Base-by-base conservation (phyloP, 2,888 invertebrate genomes). In the Trichacis sp. region DNA sequence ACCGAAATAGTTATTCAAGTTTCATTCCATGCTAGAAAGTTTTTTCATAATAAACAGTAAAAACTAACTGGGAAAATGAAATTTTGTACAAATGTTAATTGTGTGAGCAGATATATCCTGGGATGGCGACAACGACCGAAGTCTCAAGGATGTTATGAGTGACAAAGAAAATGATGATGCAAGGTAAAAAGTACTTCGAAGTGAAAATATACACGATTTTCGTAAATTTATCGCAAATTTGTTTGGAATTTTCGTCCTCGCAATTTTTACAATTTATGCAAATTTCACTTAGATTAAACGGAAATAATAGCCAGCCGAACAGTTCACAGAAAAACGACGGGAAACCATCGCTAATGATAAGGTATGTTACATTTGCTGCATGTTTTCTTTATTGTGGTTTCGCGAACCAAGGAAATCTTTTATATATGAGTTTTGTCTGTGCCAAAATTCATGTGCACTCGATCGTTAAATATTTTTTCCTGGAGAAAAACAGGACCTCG, bases 271-370 rank as follows among this genome's bases (percentile, higher is more conserved):
- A 73, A 72, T 59, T 69, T 59, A 49, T 75, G 60, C 76, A 69
- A 71, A 74, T 79, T 77, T 80, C 75, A 67, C n/a, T 60, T 81
- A 82, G 82, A 81, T 81, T 77, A 70, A 81, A 80, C 73, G 82
- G 77, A 73, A 79, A 73, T 79, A 64, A 76, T 76, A 79, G 72
- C 77, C 77, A 76, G 74, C 76, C 73, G 74, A 80, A 81, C 69
- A 70, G 70, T 59, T 58, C 71, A 60, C 75, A 74, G 65, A 73
- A 64, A 69, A 66, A 68, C 56, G 52, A 67, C 51, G 73, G 72
- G 62, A 66, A 75, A 64, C 68, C 76, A 59, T 60, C 72, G 51
- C 72, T 71, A 55, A 77, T 79, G 48, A 66, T 57, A 74, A 82
- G 82, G 82, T 82, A 82, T 68, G 81, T 73, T 46, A 29, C 49